Percentiles rank a stretch among this genome's conserved stretches.
These are phyloP conservation scores for Drymonia ruficornis DNA, from an alignment of 2,888 invertebrate species.

Conservation along the genomic window DNA sequence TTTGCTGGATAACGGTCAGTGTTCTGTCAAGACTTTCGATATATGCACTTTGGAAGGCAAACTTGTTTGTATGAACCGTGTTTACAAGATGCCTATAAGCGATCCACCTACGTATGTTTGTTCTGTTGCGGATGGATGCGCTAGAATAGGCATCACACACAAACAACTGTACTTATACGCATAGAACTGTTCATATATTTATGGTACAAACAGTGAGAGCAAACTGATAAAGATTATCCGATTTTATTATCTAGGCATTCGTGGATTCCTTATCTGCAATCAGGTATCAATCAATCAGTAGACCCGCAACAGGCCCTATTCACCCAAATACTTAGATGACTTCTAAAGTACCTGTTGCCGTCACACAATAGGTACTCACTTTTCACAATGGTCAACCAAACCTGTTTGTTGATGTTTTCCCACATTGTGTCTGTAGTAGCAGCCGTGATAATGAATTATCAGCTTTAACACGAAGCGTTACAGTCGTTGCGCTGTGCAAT, in stretches of 20 bases:
- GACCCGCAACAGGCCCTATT: slow-evolving; percentile 13
- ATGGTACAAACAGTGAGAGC: slow-evolving; percentile 6
- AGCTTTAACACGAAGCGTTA: slow-evolving; percentile 24
- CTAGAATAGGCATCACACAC: not conserved
- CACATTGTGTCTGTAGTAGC: slow-evolving; percentile 22
- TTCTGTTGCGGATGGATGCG: not conserved
- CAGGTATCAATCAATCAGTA: slow-evolving; percentile 21
- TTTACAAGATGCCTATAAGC: slow-evolving; percentile 1
- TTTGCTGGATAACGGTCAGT: slow-evolving; percentile 71
- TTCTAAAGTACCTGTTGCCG: slow-evolving; percentile 29
- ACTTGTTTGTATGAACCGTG: slow-evolving; percentile 6
- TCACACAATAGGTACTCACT: slow-evolving; percentile 31
- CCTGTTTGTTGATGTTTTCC: slow-evolving; percentile 62
- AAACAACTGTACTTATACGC: not conserved
- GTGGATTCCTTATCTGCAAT: slow-evolving; percentile 28
- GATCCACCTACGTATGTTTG: slow-evolving; percentile 1
- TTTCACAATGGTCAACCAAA: slow-evolving; percentile 52
- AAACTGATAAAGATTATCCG: slow-evolving; percentile 23
- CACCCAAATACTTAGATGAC: slow-evolving; percentile 12
- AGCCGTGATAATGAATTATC: slow-evolving; percentile 25
- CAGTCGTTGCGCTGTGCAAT: slow-evolving; percentile 12
- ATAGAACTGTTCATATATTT: not conserved
- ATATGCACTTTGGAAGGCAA: not conserved
- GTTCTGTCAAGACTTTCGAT: slow-evolving; percentile 11
- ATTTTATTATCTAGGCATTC: slow-evolving; percentile 31